These are phyloP conservation scores for Paraplagusia blochii DNA, from an alignment of 2,113 vertebrate genomes.

Conservation along the genomic window DNA sequence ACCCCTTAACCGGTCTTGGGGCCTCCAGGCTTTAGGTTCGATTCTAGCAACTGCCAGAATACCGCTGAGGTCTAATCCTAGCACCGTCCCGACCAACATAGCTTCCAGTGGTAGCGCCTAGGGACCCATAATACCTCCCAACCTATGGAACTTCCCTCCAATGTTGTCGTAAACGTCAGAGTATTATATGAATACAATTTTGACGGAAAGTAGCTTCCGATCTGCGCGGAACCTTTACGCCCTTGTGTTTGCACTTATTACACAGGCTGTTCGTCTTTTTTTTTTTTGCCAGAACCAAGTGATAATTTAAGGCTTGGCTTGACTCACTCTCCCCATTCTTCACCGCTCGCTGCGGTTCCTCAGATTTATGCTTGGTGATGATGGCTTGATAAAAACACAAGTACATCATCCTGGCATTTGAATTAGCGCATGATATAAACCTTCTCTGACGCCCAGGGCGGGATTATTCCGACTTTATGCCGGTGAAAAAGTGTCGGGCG, in stretches of 20 bases:
- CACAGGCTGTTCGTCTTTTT: conserved; percentile 25
- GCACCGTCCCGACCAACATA: too few species aligned
- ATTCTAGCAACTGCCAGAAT: too few species aligned
- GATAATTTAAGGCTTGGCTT: conserved; percentile 27
- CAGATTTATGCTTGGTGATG: conserved; percentile 14
- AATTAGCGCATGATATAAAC: conserved; percentile 2
- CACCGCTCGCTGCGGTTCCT: conserved; percentile 1
- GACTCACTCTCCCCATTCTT: conserved; percentile 6
- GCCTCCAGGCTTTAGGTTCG: too few species aligned
- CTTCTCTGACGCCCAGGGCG: neutral
- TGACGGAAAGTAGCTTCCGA: neutral
- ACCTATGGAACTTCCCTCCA: too few species aligned
- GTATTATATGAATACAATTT: neutral
- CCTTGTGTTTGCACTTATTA: conserved; percentile 13
- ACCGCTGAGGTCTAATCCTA: too few species aligned
- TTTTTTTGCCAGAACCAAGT: conserved; percentile 18
- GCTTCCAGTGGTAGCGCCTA: too few species aligned
- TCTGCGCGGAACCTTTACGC: conserved; percentile 3
- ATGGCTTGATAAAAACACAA: conserved; percentile 13
- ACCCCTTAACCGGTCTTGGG: too few species aligned
- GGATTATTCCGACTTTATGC: conserved; percentile 18
- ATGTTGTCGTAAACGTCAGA: too few species aligned
- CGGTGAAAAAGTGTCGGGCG: conserved; percentile 6
- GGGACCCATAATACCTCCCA: too few species aligned
- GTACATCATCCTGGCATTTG: conserved; percentile 2